A percentile compares a stretch with the other conserved stretches of the same genome.
Conservation (phyloP, 2,888 invertebrate genomes). For the Drosophila putrida region DNA sequence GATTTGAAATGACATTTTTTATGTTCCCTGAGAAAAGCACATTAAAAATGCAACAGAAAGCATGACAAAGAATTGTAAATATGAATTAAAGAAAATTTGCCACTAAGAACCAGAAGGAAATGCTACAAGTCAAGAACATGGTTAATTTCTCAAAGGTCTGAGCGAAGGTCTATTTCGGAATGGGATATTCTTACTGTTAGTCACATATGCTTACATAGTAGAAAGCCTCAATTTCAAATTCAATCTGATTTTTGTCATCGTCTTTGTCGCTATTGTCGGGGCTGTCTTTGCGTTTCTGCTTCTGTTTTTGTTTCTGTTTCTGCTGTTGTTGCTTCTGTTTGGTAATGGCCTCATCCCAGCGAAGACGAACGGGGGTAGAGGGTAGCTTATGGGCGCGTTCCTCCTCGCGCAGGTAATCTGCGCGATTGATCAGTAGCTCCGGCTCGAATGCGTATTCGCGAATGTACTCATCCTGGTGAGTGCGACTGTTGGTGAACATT, state of each 20-base stretch:
- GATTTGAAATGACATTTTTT: background rate
- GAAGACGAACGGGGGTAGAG: slow-evolving; percentile 70
- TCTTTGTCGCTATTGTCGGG: slow-evolving; percentile 63
- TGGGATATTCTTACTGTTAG: background rate
- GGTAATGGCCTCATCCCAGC: slow-evolving; percentile 74
- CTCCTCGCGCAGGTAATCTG: slow-evolving; percentile 80
- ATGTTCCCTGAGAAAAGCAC: background rate
- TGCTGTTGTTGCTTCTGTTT: slow-evolving; percentile 69
- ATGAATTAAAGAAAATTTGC: slow-evolving; percentile 39
- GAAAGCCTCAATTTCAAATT: slow-evolving; percentile 84
- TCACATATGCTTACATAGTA: slow-evolving; percentile 83
- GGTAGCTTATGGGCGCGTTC: slow-evolving; percentile 60
- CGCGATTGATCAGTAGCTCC: slow-evolving; percentile 83
- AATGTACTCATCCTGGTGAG: slow-evolving; percentile 83
- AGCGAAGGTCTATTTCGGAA: slow-evolving; percentile 43
- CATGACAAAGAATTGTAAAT: slow-evolving; percentile 35
- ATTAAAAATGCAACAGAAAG: slow-evolving; percentile 24
- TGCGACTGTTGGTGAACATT: slow-evolving; percentile 81
- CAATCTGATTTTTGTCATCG: slow-evolving; percentile 82
- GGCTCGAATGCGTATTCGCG: slow-evolving; percentile 85
- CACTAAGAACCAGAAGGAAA: slow-evolving; percentile 32
- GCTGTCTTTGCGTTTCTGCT: slow-evolving; percentile 66
- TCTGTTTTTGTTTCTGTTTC: slow-evolving; percentile 41
- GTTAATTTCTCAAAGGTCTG: slow-evolving; percentile 57
- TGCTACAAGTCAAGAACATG: slow-evolving; percentile 31